Evolutionary conservation across 2,797 vertebrate genomes (phyloP), one percentile per base, ranked within the genome.

Genomic region (Hozukius guyotensis): DNA sequence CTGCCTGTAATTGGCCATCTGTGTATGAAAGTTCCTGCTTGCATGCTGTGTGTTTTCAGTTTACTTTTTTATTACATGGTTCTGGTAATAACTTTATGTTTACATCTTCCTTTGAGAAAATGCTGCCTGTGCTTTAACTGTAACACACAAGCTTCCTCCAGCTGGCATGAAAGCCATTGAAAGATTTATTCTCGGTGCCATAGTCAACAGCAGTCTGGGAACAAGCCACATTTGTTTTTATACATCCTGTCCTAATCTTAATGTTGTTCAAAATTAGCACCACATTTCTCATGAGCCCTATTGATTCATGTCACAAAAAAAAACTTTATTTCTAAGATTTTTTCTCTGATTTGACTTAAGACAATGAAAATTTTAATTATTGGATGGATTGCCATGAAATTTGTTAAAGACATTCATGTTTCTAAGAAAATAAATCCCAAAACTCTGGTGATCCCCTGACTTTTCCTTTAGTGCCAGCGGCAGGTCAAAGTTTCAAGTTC

Each of bases 1-100:
- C 18, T 66, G 65, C 42, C 74, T 82, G 69, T 64, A 73, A 76
- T 72, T 80, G 78, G 22, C 78, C 71, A 75, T 71, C n/a, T 63
- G 67, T 70, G 69, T 72, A 59, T 24, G 31, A 62, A 71, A 42
- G 27, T 7, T 42, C 4, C 31, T 32, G 46, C 29, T n/a, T 22
- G 24, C 59, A 69, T 38, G 59, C 71, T 22, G 36, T 53, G 22
- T 65, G 22, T 38, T 31, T 64, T 65, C 14, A 34, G 5, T 64
- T 67, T 16, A 49, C 42, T 61, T 68, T 60, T 10, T 13, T 66
- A 38, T 73, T 27, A 42, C n/a, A 59, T 20, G 34, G 18, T 69
- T 71, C 5, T 20, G 7, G 6, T 7, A 9, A 25, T 52, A 66
- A 72, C 38, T 34, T 68, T 32, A 18, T 65, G 59, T 46, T 53